These are phyloP conservation scores for Okapia johnstoni DNA, from an alignment of 2,113 vertebrate genomes.

Conservation along the genomic window DNA sequence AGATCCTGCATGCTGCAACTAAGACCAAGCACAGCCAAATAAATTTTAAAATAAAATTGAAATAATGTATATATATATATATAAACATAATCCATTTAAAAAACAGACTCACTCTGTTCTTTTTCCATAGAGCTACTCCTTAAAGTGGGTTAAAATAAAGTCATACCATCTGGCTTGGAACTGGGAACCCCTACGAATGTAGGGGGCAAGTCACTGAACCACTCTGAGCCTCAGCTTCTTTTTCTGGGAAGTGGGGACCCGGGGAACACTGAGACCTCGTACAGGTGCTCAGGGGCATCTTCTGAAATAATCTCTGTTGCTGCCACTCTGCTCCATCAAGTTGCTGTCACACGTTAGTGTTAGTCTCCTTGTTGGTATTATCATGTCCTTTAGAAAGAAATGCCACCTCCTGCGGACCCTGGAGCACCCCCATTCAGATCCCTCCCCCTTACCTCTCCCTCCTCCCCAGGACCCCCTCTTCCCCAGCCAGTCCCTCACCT, in stretches of 20 bases:
- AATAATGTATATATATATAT: not conserved
- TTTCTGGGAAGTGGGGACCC: not conserved
- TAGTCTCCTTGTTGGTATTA: accelerated
- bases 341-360: not conserved
- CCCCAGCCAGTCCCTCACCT: slow-evolving; percentile 80
- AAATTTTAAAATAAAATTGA: not conserved
- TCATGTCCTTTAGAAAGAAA: not conserved
- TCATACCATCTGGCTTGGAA: not conserved
- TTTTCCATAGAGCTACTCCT: not conserved
- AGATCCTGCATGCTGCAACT: not conserved
- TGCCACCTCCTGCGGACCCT: accelerated
- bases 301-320: not conserved
- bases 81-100: not conserved
- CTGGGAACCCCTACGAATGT: accelerated
- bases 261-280: accelerated
- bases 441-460: not conserved
- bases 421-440: accelerated
- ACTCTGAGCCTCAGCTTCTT: not conserved
- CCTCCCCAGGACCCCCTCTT: not conserved
- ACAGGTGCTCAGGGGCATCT: accelerated
- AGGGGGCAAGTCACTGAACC: accelerated
- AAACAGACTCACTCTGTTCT: not conserved
- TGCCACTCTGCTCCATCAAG: not conserved
- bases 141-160: not conserved
- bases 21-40: not conserved